Conservation (phyloP, 35 echinoderm and acorn worm species). For the Ophioderma brevispina region DNA sequence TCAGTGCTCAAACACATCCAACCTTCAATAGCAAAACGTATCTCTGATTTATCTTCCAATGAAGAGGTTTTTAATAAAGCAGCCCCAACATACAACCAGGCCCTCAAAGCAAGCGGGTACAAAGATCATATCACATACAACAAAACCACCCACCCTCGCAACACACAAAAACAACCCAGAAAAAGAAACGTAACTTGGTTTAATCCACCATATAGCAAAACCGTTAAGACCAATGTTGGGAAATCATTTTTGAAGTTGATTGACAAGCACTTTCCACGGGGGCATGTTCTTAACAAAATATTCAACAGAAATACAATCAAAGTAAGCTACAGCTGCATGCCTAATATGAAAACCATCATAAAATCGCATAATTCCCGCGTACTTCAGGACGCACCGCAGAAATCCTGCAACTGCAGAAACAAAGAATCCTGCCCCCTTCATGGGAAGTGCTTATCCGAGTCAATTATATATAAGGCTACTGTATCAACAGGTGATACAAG, state of each 20-base stretch:
- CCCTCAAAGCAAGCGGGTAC: not conserved
- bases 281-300: not conserved
- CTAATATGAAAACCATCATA: slow-evolving; percentile 10
- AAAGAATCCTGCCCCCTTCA: slow-evolving; percentile 17
- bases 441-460: slow-evolving; percentile 10
- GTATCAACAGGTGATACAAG: not conserved
- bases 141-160: not conserved
- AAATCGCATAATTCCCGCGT: not conserved
- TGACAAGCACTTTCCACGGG: slow-evolving; percentile 36
- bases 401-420: slow-evolving; percentile 28
- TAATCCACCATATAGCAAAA: not conserved
- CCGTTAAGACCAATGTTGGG: not conserved
- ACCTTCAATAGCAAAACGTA: too few species aligned
- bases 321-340: slow-evolving; percentile 31
- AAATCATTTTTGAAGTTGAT: slow-evolving; percentile 18
- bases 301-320: slow-evolving; percentile 55
- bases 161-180: not conserved
- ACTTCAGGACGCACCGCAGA: not conserved
- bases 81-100: not conserved
- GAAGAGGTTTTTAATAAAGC: not conserved
- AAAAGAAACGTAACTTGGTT: not conserved
- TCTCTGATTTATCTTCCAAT: not conserved
- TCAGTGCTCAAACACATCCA: too few species aligned
- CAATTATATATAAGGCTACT: slow-evolving; percentile 28
- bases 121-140: not conserved